Evolutionary conservation across 2,113 vertebrate species (phyloP), one percentile per base, ranked within the genome.

Genomic region (Siphamia tubifer): DNA sequence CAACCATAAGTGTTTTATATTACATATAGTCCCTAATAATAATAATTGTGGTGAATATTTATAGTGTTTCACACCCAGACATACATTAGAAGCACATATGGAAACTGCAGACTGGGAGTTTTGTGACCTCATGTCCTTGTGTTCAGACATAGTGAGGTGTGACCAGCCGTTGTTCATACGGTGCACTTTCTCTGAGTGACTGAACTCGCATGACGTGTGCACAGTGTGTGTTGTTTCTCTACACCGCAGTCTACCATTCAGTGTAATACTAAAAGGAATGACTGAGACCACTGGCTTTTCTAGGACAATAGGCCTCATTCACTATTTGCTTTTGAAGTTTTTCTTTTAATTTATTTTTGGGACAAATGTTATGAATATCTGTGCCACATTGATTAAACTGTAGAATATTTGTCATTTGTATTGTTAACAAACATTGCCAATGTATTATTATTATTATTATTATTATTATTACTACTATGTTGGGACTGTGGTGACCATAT

Each of bases 151-250:
- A 60, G 52, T 53, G 67, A 40, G 30, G 10, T 85, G 58, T 61
- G 72, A 68, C 34, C 6, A 16, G 40, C 60, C 65, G 39, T 32
- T 64, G 15, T 68, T 82, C 65, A 44, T 66, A 51, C n/a, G 4
- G 27, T 54, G 30, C 44, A 30, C 52, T 40, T 36, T 55, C 35
- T 32, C 35, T 58, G 60, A 79, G 31, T 43, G 68, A 65, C n/a
- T 78, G 48, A 77, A 38, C 40, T 61, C 62, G 32, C n/a, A 32
- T 52, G 45, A 77, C 66, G 39, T 60, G 65, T 73, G 63, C 40
- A 4, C 39, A 13, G 43, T 39, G 60, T 62, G 21, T 62, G 27
- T 60, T 42, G 32, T 62, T 44, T 53, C 45, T 25, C 10, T 9
- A 10, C 16, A 35, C 28, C 21, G 19, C 36, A 20, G 48, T 34